Conservation (phyloP, 2,888 invertebrate species). For the Andrena bucephala region DNA sequence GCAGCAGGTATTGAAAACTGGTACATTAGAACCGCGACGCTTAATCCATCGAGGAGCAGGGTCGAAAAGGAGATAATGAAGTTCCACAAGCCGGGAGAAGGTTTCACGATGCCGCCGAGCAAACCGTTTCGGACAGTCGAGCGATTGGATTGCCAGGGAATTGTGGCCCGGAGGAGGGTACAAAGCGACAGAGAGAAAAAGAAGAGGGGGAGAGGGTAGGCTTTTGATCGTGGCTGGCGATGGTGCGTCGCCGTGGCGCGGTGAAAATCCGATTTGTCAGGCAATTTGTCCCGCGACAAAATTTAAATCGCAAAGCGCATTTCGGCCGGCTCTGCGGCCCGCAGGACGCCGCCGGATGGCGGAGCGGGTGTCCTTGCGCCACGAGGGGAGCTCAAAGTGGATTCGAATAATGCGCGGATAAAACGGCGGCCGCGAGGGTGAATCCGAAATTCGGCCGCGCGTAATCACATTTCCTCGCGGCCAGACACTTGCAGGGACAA, state of each 20-base stretch:
- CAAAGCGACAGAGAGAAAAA: conserved; percentile 50
- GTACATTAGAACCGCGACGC: neutral
- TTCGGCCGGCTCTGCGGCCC: conserved; percentile 50
- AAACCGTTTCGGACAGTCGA: conserved; percentile 59
- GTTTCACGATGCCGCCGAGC: conserved; percentile 6
- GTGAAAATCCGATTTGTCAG: conserved; percentile 81
- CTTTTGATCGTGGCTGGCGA: conserved; percentile 70
- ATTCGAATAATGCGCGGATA: conserved; percentile 81
- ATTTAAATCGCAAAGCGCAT: conserved; percentile 84
- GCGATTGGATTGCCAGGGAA: conserved; percentile 63
- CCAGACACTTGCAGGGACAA: conserved; percentile 69
- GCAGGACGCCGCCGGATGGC: conserved; percentile 45
- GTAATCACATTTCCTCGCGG: conserved; percentile 82
- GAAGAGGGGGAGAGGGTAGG: conserved; percentile 30
- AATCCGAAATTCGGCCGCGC: conserved; percentile 80
- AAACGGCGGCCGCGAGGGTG: conserved; percentile 81
- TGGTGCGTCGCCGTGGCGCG: conserved; percentile 62
- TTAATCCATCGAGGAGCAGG: neutral
- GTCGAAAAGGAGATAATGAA: conserved; percentile 29
- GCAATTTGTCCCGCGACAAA: conserved; percentile 84
- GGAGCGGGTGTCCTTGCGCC: conserved; percentile 79
- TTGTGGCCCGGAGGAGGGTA: conserved; percentile 45
- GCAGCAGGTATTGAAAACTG: neutral
- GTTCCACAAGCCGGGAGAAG: conserved; percentile 1
- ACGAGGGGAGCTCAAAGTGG: conserved; percentile 77